These are phyloP conservation scores for Syrrhaptes paradoxus DNA, from an alignment of 2,113 vertebrate genomes.

Conservation along the genomic window DNA sequence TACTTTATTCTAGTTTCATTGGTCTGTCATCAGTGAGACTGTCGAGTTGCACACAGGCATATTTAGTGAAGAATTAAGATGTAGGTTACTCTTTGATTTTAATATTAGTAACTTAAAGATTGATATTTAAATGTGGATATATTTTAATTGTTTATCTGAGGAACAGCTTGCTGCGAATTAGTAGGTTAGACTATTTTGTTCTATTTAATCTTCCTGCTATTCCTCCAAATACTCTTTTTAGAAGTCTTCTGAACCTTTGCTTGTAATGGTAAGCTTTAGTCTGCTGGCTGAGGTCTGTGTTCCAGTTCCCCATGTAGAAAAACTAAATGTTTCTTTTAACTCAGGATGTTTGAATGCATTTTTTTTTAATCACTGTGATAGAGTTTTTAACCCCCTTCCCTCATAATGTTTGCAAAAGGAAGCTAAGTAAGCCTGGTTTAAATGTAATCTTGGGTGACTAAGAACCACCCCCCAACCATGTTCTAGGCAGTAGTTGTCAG, in stretches of 20 bases:
- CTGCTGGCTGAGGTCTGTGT: background rate
- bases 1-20: background rate
- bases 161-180: background rate
- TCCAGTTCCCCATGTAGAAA: background rate
- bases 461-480: background rate
- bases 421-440: background rate
- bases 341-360: background rate
- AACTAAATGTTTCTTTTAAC: background rate
- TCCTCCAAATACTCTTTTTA: background rate
- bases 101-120: background rate
- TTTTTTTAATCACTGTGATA: background rate
- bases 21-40: background rate
- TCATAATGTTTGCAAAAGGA: background rate
- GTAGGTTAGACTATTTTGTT: background rate
- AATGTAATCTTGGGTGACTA: background rate
- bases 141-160: background rate
- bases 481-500: background rate
- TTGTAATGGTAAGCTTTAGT: background rate
- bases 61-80: background rate
- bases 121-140: background rate
- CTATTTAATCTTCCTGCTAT: background rate
- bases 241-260: background rate
- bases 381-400: background rate
- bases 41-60: background rate
- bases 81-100: background rate